Evolutionary conservation across 2,797 vertebrate species (phyloP), one percentile per base, ranked within the genome.

Genomic region (Perodicticus potto): DNA sequence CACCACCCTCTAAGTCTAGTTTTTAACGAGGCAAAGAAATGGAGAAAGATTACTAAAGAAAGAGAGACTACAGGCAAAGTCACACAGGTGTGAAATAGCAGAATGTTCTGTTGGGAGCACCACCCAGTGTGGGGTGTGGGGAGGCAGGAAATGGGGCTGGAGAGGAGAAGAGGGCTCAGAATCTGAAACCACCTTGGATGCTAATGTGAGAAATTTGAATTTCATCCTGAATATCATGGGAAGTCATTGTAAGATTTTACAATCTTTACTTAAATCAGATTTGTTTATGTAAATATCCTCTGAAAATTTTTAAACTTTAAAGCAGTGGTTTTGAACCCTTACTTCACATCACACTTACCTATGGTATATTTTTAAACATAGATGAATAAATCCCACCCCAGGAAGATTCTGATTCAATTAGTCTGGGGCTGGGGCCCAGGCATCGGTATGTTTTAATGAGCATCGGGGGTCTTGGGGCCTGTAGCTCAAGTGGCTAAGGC

Each of bases 1-100:
- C 40, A 40, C 40, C 40, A 40, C 40, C 40, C 40, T 5, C 5
- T 27, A 29, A 81, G 40, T 61, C 34, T 63, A 70, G 49, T 43
- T 29, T 80, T 78, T 78, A 55, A 13, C 32, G 45, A 86, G 23
- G 23, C 57, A 86, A 86, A 94, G 77, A 61, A 45, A 73, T 0
- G 2, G 27, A 22, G 23, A 7, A 69, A 32, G 11, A 2, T 74
- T 76, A 32, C 69, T 89, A 78, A 57, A 67, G 76, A n/a, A 32
- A 22, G 14, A 85, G 32, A 86, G 45, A 78, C 37, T 17, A 16
- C 43, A 43, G 72, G 4, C 29, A 32, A 8, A 57, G 32, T 9
- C 2, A 0, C 0, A 3, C 0, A 2, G 63, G 7, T 23, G 3
- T 43, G 13, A 65, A 65, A 53, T 3, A 32, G 12, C 19, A 78